phyloP scores from a whole-genome alignment of 2,888 invertebrate species.

The Eilema depressum region DNA sequence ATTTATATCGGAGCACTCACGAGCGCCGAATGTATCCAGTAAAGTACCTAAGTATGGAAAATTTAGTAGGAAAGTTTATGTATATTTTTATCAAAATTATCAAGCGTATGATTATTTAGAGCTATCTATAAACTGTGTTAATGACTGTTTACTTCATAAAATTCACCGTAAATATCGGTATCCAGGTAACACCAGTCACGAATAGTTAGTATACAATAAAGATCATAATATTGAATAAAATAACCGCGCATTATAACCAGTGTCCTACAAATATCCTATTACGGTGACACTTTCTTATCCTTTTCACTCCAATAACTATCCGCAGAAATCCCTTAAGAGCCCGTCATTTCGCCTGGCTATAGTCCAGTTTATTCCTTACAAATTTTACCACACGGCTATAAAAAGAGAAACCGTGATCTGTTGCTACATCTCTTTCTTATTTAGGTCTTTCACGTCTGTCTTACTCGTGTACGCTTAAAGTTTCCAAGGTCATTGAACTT shows the following conservation, averaged over 20 bases:
- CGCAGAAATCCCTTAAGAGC: slow-evolving; percentile 32
- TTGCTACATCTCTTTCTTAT: background rate
- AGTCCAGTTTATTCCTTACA: slow-evolving; percentile 3
- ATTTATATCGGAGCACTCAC: slow-evolving; percentile 4
- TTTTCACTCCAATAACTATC: slow-evolving; percentile 34
- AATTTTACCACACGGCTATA: background rate
- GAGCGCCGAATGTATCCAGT: background rate
- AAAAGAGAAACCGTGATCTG: background rate
- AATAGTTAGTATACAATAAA: background rate
- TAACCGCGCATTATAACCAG: background rate
- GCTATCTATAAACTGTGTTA: too few species aligned
- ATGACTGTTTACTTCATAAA: too few species aligned
- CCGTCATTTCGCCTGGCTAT: background rate
- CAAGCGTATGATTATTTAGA: background rate
- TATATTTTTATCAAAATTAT: background rate
- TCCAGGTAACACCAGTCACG: too few species aligned
- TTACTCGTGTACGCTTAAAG: background rate
- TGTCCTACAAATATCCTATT: slow-evolving; percentile 19
- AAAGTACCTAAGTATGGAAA: background rate
- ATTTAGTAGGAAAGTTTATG: too few species aligned
- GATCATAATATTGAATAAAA: background rate
- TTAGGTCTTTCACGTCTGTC: background rate
- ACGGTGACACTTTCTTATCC: slow-evolving; percentile 23
- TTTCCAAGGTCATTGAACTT: background rate
- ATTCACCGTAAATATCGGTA: too few species aligned